phyloP scores from a whole-genome alignment of 1,140 invertebrate genomes.

The Drosophila persimilis region DNA sequence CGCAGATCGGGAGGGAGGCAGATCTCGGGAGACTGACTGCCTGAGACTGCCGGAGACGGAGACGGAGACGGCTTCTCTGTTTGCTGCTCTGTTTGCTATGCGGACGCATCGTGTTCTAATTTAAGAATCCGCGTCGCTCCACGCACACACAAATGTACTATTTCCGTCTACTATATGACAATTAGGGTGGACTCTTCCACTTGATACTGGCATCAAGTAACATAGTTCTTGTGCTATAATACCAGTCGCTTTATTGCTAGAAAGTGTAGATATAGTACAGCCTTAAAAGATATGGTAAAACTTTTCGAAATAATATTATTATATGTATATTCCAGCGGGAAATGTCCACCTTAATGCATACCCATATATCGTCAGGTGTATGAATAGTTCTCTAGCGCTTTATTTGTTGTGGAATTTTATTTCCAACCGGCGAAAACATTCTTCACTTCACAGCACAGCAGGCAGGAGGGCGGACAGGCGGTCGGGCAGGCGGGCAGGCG shows the following conservation, averaged over 20 bases:
- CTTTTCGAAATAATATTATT: neutral
- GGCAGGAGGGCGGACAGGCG: no score
- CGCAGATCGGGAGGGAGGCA: slow-evolving; percentile 7
- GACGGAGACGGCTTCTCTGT: neutral
- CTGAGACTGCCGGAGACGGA: neutral
- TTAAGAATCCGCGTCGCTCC: slow-evolving; percentile 58
- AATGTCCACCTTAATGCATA: slow-evolving; percentile 28
- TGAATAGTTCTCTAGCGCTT: slow-evolving; percentile 74
- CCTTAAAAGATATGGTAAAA: no score
- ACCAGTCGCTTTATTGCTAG: no score
- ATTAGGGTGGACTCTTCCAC: slow-evolving; percentile 46
- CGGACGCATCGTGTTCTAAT: slow-evolving; percentile 69
- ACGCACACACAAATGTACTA: slow-evolving; percentile 53
- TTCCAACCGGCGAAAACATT: slow-evolving; percentile 29
- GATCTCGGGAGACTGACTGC: slow-evolving; percentile 5
- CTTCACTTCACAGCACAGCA: slow-evolving; percentile 1
- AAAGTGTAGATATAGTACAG: no score
- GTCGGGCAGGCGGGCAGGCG: neutral
- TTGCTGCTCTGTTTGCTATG: slow-evolving; percentile 52
- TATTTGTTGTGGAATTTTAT: slow-evolving; percentile 54
- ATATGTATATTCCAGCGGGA: slow-evolving; percentile 7
- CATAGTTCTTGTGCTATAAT: no score
- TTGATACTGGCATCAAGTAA: no score
- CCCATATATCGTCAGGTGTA: slow-evolving; percentile 73
- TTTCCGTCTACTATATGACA: slow-evolving; percentile 17